Percentiles rank a stretch among this genome's conserved stretches.
phyloP scores from a whole-genome alignment of 2,113 vertebrate species.

The Perca flavescens region DNA sequence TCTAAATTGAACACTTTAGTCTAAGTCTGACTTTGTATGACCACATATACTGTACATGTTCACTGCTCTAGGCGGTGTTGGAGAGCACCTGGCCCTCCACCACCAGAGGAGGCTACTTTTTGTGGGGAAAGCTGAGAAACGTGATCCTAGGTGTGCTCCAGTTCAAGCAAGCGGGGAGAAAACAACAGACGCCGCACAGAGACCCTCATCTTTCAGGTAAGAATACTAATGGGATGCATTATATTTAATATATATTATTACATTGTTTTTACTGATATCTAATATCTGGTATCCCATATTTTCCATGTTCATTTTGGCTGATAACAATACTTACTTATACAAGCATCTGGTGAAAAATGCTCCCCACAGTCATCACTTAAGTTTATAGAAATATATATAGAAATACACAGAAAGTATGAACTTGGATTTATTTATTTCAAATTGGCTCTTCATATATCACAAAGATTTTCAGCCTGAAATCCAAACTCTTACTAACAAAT shows the following conservation, averaged over 20 bases:
- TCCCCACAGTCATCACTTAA: not conserved
- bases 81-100: conserved; percentile 99
- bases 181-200: conserved; percentile 79
- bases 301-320: not conserved
- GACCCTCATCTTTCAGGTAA: conserved; percentile 91
- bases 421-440: not conserved
- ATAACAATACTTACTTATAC: not conserved
- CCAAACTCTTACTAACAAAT: not conserved
- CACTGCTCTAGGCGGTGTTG: conserved; percentile 89
- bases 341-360: conserved; percentile 1
- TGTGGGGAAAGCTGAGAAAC: conserved; percentile 97
- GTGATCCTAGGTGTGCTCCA: conserved; percentile 92
- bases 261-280: not conserved
- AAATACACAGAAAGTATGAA: not conserved
- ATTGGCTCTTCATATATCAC: not conserved
- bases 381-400: not conserved
- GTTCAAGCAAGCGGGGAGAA: conserved; percentile 94
- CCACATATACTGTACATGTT: not conserved
- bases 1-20: not conserved
- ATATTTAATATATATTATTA: not conserved
- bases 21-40: not conserved
- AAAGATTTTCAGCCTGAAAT: not conserved
- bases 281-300: not conserved
- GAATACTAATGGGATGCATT: not conserved
- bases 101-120: conserved; percentile 95